These are phyloP conservation scores for Chelonus formosanus DNA, from an alignment of 2,888 invertebrate species.

Conservation along the genomic window DNA sequence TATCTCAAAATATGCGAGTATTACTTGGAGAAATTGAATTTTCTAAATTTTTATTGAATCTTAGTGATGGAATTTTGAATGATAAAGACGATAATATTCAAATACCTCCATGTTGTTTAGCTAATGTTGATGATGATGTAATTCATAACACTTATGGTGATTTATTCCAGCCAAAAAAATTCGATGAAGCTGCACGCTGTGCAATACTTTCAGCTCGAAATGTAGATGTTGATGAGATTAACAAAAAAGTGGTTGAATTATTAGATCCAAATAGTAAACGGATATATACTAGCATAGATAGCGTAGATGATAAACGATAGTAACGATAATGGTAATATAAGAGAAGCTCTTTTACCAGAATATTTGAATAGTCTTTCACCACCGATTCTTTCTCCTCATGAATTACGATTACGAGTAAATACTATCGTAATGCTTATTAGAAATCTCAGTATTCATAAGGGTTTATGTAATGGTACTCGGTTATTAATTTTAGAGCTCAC, in stretches of 20 bases:
- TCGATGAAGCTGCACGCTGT: slow-evolving; percentile 30
- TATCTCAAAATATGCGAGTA: slow-evolving; percentile 41
- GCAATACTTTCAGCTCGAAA: slow-evolving; percentile 14
- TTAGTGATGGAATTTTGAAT: slow-evolving; percentile 41
- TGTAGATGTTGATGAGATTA: slow-evolving; percentile 23
- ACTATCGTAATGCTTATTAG: slow-evolving; percentile 31
- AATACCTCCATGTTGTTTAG: slow-evolving; percentile 35
- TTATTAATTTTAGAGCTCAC: slow-evolving; percentile 26
- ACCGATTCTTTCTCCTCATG: slow-evolving; percentile 19
- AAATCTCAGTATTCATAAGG: slow-evolving; percentile 25
- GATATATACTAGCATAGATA: slow-evolving; percentile 34
- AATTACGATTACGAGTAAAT: slow-evolving; percentile 18
- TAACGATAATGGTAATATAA: slow-evolving; percentile 29
- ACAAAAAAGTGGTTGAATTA: slow-evolving; percentile 35
- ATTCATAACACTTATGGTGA: slow-evolving; percentile 29
- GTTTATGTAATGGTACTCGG: slow-evolving; percentile 37
- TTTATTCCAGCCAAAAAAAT: slow-evolving; percentile 15
- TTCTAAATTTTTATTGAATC: slow-evolving; percentile 37
- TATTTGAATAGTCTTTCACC: slow-evolving; percentile 34
- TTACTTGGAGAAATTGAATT: slow-evolving; percentile 39
- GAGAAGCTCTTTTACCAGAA: slow-evolving; percentile 32
- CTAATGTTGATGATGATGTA: slow-evolving; percentile 32
- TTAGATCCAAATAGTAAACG: slow-evolving; percentile 33
- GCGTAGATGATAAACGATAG: slow-evolving; percentile 33
- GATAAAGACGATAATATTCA: slow-evolving; percentile 36